Evolutionary conservation across 2,797 vertebrate species (phyloP), one percentile per base, ranked within the genome.

Genomic region (Alca torda): DNA sequence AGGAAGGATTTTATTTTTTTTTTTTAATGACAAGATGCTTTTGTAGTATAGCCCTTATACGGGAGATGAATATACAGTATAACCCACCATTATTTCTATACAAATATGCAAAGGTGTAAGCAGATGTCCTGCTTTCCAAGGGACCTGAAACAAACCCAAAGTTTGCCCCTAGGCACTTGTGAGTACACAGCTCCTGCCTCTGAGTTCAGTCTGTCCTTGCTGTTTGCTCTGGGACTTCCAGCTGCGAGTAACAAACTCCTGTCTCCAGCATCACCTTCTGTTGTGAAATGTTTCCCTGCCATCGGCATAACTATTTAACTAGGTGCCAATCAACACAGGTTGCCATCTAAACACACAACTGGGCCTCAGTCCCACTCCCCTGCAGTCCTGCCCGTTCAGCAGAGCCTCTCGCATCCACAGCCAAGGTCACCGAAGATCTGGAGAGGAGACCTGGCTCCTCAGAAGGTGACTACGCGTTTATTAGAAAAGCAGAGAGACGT

Each of bases 141-240:
- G 92, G 91, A 88, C 69, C 77, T 87, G 64, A 91, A 92, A 91
- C 25, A 96, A 41, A 84, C 20, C 6, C 76, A 51, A 45, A 89
- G 81, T 93, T 90, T 69, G 91, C 56, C 54, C 87, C 56, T 80
- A 97, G 93, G 92, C 81, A 94, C 80, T 95, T 95, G 11, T 82
- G 60, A 92, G 85, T 89, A 87, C 25, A 96, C 76, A 95, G 59
- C 25, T 92, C 80, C 75, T 85, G n/a, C n/a, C 73, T 84, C 90
- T 11, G 77, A 74, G 59, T 33, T 91, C 74, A 84, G 56, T 67
- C 31, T 63, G 9, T 51, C 45, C 72, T 48, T 72, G 43, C 57
- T 83, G 64, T 81, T 96, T 93, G 88, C 53, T 94, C 93, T 92
- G 81, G 60, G 78, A 80, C 78, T 93, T 77, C 56, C 73, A 46